Conservation (phyloP, 2,888 invertebrate species). For the Nyleta sp. region DNA sequence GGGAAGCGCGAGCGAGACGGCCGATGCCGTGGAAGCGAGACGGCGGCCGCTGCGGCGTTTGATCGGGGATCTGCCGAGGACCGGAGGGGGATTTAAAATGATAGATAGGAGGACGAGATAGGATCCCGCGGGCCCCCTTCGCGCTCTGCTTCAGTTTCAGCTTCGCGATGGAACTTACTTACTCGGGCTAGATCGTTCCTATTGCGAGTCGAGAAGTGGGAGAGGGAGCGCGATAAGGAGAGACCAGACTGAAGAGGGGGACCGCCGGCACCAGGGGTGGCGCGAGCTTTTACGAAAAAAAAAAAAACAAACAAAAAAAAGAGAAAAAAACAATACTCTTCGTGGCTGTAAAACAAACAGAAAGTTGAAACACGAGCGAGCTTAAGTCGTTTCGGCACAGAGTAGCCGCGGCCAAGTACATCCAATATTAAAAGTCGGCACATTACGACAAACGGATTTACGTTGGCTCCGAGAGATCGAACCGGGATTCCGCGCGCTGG, state of each 20-base stretch:
- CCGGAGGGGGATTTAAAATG: conserved; percentile 79
- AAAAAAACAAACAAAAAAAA: no score
- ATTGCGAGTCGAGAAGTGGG: no score
- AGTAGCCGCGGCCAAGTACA: conserved; percentile 31
- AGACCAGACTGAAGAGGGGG: no score
- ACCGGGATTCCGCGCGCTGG: conserved; percentile 3
- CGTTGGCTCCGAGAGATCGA: conserved; percentile 25
- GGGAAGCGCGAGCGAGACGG: conserved; percentile 69
- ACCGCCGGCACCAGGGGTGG: no score
- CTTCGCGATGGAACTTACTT: conserved; percentile 77
- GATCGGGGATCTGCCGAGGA: conserved; percentile 68
- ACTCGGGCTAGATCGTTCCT: conserved; percentile 70
- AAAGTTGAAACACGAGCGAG: conserved; percentile 42
- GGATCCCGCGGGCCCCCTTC: conserved; percentile 78
- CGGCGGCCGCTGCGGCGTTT: conserved; percentile 59
- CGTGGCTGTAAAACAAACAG: conserved; percentile 17
- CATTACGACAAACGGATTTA: conserved; percentile 54
- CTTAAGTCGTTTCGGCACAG: conserved; percentile 23
- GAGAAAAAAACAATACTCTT: conserved; percentile 5
- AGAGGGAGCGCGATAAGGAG: no score
- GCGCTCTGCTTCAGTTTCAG: conserved; percentile 79
- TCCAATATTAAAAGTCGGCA: conserved; percentile 55
- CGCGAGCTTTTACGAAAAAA: no score
- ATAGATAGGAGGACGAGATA: conserved; percentile 81
- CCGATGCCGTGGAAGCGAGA: conserved; percentile 66